A percentile compares a stretch with the other conserved stretches of the same genome.
phyloP scores from a whole-genome alignment of 2,888 invertebrate species.

The Calameuta pallipes region DNA sequence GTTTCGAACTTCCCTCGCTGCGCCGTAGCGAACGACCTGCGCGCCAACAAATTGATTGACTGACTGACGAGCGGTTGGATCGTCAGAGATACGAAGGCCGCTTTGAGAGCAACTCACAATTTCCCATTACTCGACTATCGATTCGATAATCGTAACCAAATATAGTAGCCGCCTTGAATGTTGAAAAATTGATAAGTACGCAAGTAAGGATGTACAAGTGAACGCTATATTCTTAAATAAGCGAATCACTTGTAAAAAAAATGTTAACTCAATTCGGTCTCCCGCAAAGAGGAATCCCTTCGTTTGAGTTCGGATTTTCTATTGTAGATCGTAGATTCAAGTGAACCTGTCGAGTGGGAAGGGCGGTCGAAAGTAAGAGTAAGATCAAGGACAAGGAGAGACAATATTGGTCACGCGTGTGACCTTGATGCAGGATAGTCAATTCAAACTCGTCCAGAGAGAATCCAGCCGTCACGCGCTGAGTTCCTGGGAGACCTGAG shows the following conservation, averaged over 20 bases:
- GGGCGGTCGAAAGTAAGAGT: not conserved
- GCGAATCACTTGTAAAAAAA: not conserved
- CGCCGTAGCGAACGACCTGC: not conserved
- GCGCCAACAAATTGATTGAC: not conserved
- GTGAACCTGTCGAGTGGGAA: not conserved
- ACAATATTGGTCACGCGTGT: not conserved
- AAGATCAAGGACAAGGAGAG: not conserved
- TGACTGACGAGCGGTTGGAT: not conserved
- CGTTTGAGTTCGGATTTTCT: no score
- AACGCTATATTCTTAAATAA: not conserved
- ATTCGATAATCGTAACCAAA: not conserved
- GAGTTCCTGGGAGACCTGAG: not conserved
- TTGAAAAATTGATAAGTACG: not conserved
- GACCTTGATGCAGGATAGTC: not conserved
- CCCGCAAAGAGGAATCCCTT: not conserved
- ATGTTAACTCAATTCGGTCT: not conserved
- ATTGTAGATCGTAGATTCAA: not conserved
- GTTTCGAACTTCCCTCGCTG: not conserved
- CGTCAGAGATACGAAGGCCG: no score
- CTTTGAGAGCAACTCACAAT: not conserved
- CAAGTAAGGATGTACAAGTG: not conserved
- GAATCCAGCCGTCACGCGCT: not conserved
- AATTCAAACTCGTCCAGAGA: not conserved
- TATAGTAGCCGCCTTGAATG: not conserved
- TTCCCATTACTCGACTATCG: not conserved